Percentiles rank a stretch among this genome's conserved stretches.
phyloP scores from a whole-genome alignment of 2,888 invertebrate genomes.

The Melinaea marsaeus region DNA sequence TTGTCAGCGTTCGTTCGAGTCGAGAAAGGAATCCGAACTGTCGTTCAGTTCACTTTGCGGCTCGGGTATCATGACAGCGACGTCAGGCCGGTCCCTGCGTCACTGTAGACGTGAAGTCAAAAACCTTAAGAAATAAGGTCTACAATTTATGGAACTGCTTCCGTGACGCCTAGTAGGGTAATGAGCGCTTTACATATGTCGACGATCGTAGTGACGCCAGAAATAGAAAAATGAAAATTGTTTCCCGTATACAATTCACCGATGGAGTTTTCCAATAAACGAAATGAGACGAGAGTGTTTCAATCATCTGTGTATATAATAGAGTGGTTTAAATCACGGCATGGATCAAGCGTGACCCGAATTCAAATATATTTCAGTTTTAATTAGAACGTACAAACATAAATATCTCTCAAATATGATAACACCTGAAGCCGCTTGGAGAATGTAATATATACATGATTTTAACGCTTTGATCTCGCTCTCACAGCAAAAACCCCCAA shows the following conservation, averaged over 20 bases:
- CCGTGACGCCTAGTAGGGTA: constrained; percentile 21
- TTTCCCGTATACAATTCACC: no score
- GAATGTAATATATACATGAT: no score
- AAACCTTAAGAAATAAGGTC: constrained; percentile 9
- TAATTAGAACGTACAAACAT: constrained; percentile 1
- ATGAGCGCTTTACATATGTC: constrained; percentile 18
- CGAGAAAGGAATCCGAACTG: constrained; percentile 25
- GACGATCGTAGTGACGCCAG: background rate
- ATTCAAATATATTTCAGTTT: background rate
- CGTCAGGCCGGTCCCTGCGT: constrained; percentile 42
- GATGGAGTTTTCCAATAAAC: no score
- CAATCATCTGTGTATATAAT: no score
- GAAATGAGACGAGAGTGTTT: no score
- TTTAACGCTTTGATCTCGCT: background rate
- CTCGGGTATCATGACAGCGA: constrained; percentile 33
- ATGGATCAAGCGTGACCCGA: background rate
- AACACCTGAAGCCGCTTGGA: background rate
- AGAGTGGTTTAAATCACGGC: background rate
- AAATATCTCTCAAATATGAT: background rate
- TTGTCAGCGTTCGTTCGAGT: constrained; percentile 22
- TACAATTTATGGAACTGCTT: constrained; percentile 4
- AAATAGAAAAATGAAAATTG: no score
- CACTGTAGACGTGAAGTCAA: constrained; percentile 28
- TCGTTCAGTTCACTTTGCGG: background rate
- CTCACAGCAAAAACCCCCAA: background rate